phyloP scores from a whole-genome alignment of 2,797 vertebrate species.

The Morus bassanus region DNA sequence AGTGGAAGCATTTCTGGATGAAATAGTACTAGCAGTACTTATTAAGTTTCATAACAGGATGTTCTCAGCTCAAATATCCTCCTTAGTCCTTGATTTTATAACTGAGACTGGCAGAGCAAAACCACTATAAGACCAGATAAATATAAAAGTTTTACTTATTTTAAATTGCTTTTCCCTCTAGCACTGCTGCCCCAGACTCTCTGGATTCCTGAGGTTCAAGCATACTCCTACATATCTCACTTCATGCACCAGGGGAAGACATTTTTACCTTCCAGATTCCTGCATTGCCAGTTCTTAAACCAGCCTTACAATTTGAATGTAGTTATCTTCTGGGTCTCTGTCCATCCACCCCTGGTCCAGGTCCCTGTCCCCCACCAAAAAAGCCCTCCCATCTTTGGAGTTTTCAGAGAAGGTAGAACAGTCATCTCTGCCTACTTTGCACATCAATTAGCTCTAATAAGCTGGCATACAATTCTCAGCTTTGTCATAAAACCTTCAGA shows the following conservation, averaged over 20 bases:
- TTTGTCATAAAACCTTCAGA: background rate
- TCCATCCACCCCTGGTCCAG: background rate
- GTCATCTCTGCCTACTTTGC: background rate
- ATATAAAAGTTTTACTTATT: constrained; percentile 11
- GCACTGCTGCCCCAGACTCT: background rate
- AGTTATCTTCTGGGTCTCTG: background rate
- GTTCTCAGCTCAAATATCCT: constrained; percentile 12
- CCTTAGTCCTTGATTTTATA: constrained; percentile 31
- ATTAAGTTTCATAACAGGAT: constrained; percentile 43
- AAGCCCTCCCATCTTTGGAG: background rate
- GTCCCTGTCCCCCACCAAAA: background rate
- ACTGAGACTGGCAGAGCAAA: constrained; percentile 7
- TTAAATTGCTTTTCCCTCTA: background rate
- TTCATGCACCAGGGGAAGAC: background rate
- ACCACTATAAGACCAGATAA: background rate
- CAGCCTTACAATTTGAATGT: background rate
- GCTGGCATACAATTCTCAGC: background rate
- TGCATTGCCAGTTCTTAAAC: background rate
- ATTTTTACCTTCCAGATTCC: background rate
- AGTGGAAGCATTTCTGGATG: constrained; percentile 13
- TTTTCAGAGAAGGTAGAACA: background rate
- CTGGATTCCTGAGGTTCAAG: background rate
- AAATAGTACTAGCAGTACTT: constrained; percentile 25
- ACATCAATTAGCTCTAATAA: background rate
- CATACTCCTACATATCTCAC: background rate